Conservation (phyloP, 2,888 invertebrate species). For the Dryobota labecula region DNA sequence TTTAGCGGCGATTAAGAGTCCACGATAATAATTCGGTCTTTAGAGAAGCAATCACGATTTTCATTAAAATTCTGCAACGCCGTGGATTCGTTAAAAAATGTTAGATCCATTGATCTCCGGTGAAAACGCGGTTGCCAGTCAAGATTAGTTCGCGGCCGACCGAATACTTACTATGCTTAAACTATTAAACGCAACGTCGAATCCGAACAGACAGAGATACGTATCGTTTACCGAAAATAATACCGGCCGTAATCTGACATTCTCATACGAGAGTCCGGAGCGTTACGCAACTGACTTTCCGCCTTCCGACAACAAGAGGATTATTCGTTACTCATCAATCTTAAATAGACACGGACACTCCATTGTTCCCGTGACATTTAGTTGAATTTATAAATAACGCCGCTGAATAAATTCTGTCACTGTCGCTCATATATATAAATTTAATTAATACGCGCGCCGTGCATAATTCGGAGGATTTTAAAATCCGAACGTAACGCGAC, state of each 20-base stretch:
- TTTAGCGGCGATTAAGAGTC: conserved; percentile 78
- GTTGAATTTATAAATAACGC: conserved; percentile 86
- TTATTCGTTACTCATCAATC: conserved; percentile 89
- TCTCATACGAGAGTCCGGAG: conserved; percentile 77
- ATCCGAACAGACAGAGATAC: conserved; percentile 84
- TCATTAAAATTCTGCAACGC: conserved; percentile 76
- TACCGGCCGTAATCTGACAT: conserved; percentile 85
- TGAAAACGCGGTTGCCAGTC: conserved; percentile 81
- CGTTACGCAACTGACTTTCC: conserved; percentile 83
- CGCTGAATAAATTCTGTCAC: conserved; percentile 80
- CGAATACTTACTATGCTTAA: conserved; percentile 80
- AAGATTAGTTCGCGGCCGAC: conserved; percentile 79
- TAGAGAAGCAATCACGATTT: conserved; percentile 81
- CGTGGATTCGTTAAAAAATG: conserved; percentile 41
- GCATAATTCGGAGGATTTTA: conserved; percentile 75
- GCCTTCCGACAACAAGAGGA: conserved; percentile 83
- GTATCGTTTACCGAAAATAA: conserved; percentile 89
- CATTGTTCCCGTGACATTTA: conserved; percentile 90
- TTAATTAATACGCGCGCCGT: conserved; percentile 76
- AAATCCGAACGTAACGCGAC: conserved; percentile 71
- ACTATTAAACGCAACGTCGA: conserved; percentile 86
- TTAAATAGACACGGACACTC: conserved; percentile 86
- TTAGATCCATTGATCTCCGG: conserved; percentile 69
- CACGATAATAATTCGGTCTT: conserved; percentile 79
- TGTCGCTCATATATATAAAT: conserved; percentile 76